Base-by-base conservation (phyloP, 2,113 vertebrate genomes). In the Urocitellus parryii region DNA sequence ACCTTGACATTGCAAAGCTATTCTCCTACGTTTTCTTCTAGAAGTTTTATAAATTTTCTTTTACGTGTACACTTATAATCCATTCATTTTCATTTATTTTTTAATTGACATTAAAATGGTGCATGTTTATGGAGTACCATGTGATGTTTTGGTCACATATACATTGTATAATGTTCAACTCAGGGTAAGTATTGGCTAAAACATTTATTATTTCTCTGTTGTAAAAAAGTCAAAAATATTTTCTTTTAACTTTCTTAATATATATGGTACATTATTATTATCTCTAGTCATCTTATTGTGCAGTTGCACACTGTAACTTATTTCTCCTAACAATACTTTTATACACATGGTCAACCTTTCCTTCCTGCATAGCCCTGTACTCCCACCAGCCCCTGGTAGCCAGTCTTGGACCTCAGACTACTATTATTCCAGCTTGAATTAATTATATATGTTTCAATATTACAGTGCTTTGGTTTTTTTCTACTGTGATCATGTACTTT, bases 11-110 rank as follows among this genome's bases (percentile, higher is more conserved):
- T 87, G 0, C 6, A 92, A 65, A 80, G 18, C 13, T 51, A 13
- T 82, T 65, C 51, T 45, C 4, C 42, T 68, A 16, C 32, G 9
- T 91, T 86, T 81, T 42, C 32, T 88, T 91, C 70, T 77, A 58
- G 6, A 88, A 77, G 1, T 82, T 94, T 93, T 32, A 51, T 51
- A 42, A 34, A 24, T 90, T 93, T 78, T 8, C 42, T 92, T 77
- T 95, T 92, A 82, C 42, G 67, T 82, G 56, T 89, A 95, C 12
- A 5, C n/a, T 73, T 67, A 37, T 67, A 20, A 89, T 51, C 48
- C 7, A 78, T 78, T 89, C 63, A 27, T 39, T 84, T 84, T 45
- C 1, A 48, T 67, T 68, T 51, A n/a, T n/a, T 51, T 32, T 65
- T 32, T 32, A 32, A 6, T 14, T 68, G 65, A 37, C 29, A 34